phyloP scores from a whole-genome alignment of 2,888 invertebrate genomes.

The Hemaris fuciformis region DNA sequence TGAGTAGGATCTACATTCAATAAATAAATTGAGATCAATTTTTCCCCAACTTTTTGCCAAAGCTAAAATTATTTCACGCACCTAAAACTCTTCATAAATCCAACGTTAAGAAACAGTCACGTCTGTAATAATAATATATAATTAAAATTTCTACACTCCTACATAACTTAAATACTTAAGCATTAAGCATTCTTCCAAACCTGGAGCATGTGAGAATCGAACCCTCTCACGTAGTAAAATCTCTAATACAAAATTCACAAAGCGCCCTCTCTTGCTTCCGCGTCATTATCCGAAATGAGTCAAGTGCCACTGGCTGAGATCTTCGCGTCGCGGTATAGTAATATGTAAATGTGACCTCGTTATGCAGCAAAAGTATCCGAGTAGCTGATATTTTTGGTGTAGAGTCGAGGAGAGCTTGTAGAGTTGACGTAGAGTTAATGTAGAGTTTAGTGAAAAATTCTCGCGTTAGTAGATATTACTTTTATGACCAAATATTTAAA shows the following conservation, averaged over 20 bases:
- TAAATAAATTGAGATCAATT: no score
- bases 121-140: no score
- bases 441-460: not conserved
- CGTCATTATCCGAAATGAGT: slow-evolving; percentile 7
- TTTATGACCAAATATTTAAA: no score
- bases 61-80: no score
- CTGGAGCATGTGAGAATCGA: no score
- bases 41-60: no score
- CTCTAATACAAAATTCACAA: slow-evolving; percentile 4
- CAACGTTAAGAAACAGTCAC: no score
- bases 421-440: not conserved
- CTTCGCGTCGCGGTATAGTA: not conserved
- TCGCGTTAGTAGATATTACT: no score
- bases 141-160: not conserved
- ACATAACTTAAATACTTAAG: not conserved
- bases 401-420: not conserved
- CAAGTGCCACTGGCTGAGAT: not conserved
- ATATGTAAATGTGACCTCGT: slow-evolving; percentile 5
- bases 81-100: no score
- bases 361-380: not conserved
- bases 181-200: not conserved
- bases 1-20: no score
- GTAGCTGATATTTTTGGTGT: not conserved
- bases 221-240: not conserved
- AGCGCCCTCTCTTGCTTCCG: not conserved